Evolutionary conservation across 1,140 invertebrate species (phyloP).

Genomic region (Pristionchus pacificus): DNA sequence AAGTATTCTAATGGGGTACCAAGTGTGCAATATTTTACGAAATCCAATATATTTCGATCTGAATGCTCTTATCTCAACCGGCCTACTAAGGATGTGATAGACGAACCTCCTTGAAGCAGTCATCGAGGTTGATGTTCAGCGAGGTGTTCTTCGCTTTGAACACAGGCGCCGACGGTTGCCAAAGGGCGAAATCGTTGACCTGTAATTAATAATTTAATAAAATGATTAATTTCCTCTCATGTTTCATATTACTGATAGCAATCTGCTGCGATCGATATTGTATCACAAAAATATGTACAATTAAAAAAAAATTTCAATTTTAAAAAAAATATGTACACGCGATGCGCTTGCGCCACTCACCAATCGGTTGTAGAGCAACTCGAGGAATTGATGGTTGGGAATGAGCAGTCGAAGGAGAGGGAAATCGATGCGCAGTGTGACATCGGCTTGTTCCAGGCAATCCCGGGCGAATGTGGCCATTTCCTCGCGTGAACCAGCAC

Average conservation of each 20-base stretch:
- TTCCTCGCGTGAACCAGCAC: slow-evolving; percentile 20
- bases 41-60: no score
- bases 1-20: no score
- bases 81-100: no score
- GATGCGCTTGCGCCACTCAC: not conserved
- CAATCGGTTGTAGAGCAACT: slow-evolving; percentile 30
- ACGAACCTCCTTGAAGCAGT: not conserved
- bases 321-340: no score
- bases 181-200: slow-evolving; percentile 29
- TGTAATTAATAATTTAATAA: no score
- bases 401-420: slow-evolving; percentile 14
- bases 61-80: no score
- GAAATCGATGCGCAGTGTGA: slow-evolving; percentile 7
- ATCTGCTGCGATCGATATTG: no score
- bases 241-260: no score
- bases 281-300: no score
- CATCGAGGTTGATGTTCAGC: not conserved
- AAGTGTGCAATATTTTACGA: no score
- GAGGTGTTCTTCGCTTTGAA: not conserved
- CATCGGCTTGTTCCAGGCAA: slow-evolving; percentile 9
- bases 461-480: slow-evolving; percentile 13
- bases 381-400: slow-evolving; percentile 17
- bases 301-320: no score
- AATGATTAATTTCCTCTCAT: no score
- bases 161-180: slow-evolving; percentile 21